Evolutionary conservation across 2,888 invertebrate genomes (phyloP).

Genomic region (Sylvicola cinctus): DNA sequence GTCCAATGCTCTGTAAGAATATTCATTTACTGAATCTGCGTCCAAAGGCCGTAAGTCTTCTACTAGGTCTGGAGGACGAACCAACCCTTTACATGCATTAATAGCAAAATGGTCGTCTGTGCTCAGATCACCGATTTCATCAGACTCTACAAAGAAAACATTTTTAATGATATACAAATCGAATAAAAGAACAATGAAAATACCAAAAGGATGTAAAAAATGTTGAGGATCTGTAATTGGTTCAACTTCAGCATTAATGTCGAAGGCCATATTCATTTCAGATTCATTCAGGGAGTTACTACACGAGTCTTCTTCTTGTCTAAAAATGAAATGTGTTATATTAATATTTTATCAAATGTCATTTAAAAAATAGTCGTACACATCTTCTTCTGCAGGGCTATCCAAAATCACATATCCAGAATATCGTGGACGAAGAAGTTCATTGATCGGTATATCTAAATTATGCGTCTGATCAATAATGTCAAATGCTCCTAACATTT

Average conservation of each 20-base stretch:
- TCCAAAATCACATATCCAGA: conserved; percentile 20
- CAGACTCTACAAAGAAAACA: conserved; percentile 12
- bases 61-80: conserved; percentile 24
- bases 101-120: conserved; percentile 19
- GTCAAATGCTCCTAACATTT: neutral
- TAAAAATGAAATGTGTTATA: too few species aligned
- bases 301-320: conserved; percentile 20
- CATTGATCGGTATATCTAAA: neutral
- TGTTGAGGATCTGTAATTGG: too few species aligned
- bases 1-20: conserved; percentile 41
- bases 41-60: conserved; percentile 35
- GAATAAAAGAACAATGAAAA: too few species aligned
- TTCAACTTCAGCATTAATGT: conserved; percentile 40
- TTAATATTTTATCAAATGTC: too few species aligned
- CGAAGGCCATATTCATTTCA: conserved; percentile 37
- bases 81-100: conserved; percentile 19
- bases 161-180: conserved; percentile 22
- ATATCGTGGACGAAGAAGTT: conserved; percentile 15
- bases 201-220: too few species aligned
- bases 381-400: conserved; percentile 16
- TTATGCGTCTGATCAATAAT: conserved; percentile 2
- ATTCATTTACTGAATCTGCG: conserved; percentile 33
- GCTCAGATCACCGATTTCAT: conserved; percentile 19
- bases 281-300: conserved; percentile 24
- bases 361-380: conserved; percentile 6